phyloP scores from a whole-genome alignment of 2,797 vertebrate genomes.

The Uromys caudimaculatus region DNA sequence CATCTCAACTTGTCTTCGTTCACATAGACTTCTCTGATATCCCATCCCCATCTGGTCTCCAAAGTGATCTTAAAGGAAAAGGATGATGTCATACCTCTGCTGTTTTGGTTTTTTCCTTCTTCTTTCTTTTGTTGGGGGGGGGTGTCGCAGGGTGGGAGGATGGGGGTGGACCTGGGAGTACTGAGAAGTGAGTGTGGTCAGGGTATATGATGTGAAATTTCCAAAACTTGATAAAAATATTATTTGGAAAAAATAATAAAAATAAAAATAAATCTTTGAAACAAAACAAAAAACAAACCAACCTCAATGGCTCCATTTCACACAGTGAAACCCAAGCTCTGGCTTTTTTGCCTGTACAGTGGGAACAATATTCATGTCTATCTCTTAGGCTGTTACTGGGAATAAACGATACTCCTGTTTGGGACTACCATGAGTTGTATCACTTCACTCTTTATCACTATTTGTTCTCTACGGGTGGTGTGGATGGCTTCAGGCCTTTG shows the following conservation, averaged over 20 bases:
- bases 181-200: not conserved
- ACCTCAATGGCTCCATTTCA: not conserved
- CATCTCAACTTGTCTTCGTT: not conserved
- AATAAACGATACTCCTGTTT: not conserved
- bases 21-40: not conserved
- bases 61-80: constrained; percentile 34
- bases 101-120: not conserved
- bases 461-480: not conserved
- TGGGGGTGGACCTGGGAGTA: not conserved
- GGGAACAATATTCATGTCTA: not conserved
- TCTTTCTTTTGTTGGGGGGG: not conserved
- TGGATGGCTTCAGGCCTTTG: not conserved
- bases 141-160: not conserved
- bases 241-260: not conserved
- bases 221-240: not conserved
- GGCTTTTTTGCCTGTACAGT: not conserved
- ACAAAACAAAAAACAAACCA: not conserved
- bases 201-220: not conserved
- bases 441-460: not conserved
- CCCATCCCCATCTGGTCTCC: not conserved
- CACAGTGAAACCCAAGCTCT: not conserved
- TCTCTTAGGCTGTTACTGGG: not conserved
- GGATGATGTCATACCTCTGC: not conserved
- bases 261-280: not conserved
- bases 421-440: not conserved